These are phyloP conservation scores for Ariopsis seemanni DNA, from an alignment of 2,113 vertebrate species.

Conservation along the genomic window DNA sequence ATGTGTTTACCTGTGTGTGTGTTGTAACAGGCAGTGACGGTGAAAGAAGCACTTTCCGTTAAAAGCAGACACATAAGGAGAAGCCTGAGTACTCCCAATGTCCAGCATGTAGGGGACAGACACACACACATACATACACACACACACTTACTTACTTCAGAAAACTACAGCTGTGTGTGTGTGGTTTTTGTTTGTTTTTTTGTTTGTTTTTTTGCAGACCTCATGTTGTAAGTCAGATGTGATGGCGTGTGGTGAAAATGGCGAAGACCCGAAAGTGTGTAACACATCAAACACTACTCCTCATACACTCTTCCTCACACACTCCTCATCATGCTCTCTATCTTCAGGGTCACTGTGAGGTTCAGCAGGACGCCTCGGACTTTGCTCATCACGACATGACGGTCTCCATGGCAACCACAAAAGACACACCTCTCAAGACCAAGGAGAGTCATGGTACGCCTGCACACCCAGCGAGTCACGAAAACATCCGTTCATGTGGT, in stretches of 20 bases:
- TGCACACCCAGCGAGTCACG: not conserved
- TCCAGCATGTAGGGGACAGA: conserved; percentile 82
- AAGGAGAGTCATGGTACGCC: conserved; percentile 77
- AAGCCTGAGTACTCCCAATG: conserved; percentile 92
- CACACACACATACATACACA: conserved; percentile 52
- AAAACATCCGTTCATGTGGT: not conserved
- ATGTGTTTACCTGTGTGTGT: not conserved
- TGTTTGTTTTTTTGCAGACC: conserved; percentile 69
- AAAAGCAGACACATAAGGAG: conserved; percentile 89
- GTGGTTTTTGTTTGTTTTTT: too few relatives aligned
- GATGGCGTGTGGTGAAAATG: conserved; percentile 83
- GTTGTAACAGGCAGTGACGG: conserved; percentile 83
- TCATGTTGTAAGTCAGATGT: conserved; percentile 87
- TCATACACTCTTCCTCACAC: not conserved
- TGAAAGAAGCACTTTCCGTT: conserved; percentile 87
- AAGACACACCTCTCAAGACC: conserved; percentile 82
- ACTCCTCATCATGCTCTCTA: not conserved
- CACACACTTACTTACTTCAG: conserved; percentile 58
- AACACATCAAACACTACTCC: not conserved
- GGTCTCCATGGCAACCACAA: conserved; percentile 77
- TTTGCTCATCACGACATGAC: conserved; percentile 80
- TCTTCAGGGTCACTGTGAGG: conserved; percentile 82
- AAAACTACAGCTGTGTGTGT: conserved; percentile 32
- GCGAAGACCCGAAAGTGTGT: conserved; percentile 69
- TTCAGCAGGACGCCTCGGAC: conserved; percentile 77